Evolutionary conservation across 2,888 invertebrate genomes (phyloP), one percentile per base, ranked within the genome.

Genomic region (Oxytorus armatus): DNA sequence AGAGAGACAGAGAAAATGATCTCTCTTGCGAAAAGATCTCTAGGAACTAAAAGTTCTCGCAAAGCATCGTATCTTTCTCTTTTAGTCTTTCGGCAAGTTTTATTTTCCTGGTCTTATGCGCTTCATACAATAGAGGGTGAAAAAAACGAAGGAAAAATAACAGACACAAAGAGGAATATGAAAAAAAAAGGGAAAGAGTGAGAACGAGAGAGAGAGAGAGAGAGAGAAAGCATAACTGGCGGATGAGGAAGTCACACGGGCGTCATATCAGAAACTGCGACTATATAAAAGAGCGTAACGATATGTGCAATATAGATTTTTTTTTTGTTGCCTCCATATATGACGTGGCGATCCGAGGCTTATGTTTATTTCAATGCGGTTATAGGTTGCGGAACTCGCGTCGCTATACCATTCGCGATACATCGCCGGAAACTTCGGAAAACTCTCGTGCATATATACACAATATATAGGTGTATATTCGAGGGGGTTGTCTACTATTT

Each of bases 321-420:
- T 88, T 86, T 69, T 78, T 73, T 61, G 51, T 75, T 47, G 59
- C 82, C 65, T 57, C 63, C 83, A 76, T 68, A 74, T 78, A 86
- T 91, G 91, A 91, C 91, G 91, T 91, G 91, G 91, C 90, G 88
- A 88, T 89, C 76, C 75, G 83, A 74, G 73, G 86, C 86, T 89
- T 88, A 89, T 89, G 89, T 89, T 90, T 90, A 90, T 90, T 90
- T 90, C 85, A 89, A 87, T 80, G 85, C 79, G 83, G 85, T 87
- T 85, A 85, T 86, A 89, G 85, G 83, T 81, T 29, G 82, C 76
- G 75, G 76, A 82, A 65, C 76, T 77, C 53, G 61, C 75, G 66
- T 49, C 39, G 70, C 77, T 57, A 57, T 70, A 59, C 33, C 44
- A 63, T 66, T 39, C 42, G 42, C 65, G 51, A 53, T 72, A 57